Base-by-base conservation (phyloP, 2,888 invertebrate species). In the Orchesella flavescens region DNA sequence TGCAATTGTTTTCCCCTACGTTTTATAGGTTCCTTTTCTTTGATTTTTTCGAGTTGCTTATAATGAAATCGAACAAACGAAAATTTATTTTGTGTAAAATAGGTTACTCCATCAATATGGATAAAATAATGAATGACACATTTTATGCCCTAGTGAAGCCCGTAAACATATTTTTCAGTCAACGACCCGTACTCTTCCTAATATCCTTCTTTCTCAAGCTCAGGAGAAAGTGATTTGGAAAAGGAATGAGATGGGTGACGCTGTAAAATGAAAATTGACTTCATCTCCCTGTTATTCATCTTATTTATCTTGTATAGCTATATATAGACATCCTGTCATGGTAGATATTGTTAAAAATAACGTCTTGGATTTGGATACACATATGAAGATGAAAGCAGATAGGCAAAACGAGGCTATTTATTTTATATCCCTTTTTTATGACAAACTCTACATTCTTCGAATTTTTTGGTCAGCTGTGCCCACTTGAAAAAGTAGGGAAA, bases 201-300 rank as follows among this genome's bases (percentile, higher is more conserved):
- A 34, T 34, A 7, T 34, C 34, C 34, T 34, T 34, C 34, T 34
- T 34, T 34, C 34, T 53, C 10, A 44, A 44, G 43, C 34, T 53
- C 10, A 44, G 66, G 43, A 66, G 44, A 66, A 21, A 4, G 44
- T n/a, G 15, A 66, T 66, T 66, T 17, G 66, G 19, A 66, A 66
- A 66, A 43, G 63, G 34, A 34, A 34, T 66, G 44, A 19, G 66
- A 66, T 66, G 66, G 12, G 61, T 24, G 19, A 66, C 66, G 43
- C 43, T 66, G 43, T 43, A 53, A 53, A 21, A 66, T 12, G 66
- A 19, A 66, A 44, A 66, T 66, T 66, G 66, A 44, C 66, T 66
- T 34, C 7, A 7, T 2, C 34, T 34, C 34, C 34, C 66, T 13
- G 66, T 44, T 66, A 66, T 66, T 66, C 66, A 66, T 44, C n/a